Conservation (phyloP, 2,113 vertebrate species). For the Rutilus rutilus region DNA sequence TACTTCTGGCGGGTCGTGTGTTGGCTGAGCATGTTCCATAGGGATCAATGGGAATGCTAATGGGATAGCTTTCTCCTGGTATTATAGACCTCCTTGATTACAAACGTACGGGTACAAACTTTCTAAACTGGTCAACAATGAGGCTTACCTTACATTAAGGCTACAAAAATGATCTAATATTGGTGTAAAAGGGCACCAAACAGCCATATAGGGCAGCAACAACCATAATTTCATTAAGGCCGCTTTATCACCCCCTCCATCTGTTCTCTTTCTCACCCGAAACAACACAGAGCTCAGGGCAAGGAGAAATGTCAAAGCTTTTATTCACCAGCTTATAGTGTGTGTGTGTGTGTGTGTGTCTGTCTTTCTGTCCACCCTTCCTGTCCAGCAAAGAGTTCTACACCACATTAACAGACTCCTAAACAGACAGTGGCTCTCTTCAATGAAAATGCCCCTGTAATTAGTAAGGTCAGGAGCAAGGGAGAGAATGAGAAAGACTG, state of each 20-base stretch:
- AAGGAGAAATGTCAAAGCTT: slow-evolving; percentile 74
- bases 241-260: slow-evolving; percentile 14
- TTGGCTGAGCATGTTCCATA: background rate
- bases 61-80: background rate
- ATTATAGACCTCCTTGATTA: background rate
- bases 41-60: background rate
- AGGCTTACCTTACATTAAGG: background rate
- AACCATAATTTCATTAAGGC: slow-evolving; percentile 27
- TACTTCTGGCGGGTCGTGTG: too few relatives aligned
- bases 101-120: background rate
- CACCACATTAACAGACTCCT: background rate
- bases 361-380: slow-evolving; percentile 2
- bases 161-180: background rate
- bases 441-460: slow-evolving; percentile 23
- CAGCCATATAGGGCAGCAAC: background rate
- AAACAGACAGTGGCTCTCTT: slow-evolving; percentile 30
- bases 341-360: slow-evolving; percentile 19
- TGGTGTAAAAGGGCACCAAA: slow-evolving; percentile 14
- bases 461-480: slow-evolving; percentile 20
- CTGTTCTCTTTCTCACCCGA: slow-evolving; percentile 12
- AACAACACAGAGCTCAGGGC: slow-evolving; percentile 34
- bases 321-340: slow-evolving; percentile 70
- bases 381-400: slow-evolving; percentile 10
- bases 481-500: slow-evolving; percentile 3
- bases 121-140: background rate